Evolutionary conservation across 2,888 invertebrate species (phyloP).

Genomic region (Habroteleia sp.): DNA sequence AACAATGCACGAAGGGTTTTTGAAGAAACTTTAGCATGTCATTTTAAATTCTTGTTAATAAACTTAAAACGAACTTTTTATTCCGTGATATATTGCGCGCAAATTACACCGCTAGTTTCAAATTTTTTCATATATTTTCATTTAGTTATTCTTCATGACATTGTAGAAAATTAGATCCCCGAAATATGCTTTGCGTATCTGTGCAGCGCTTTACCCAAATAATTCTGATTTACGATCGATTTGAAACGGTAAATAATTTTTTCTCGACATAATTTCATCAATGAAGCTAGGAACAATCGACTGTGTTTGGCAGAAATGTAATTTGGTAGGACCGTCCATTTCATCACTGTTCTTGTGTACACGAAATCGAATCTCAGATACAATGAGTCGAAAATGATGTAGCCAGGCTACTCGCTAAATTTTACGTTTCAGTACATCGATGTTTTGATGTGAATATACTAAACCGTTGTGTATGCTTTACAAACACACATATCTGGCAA

Average conservation of each 20-base stretch:
- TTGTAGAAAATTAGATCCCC: too few relatives aligned
- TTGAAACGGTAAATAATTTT: slow-evolving; percentile 1
- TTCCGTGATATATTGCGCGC: too few relatives aligned
- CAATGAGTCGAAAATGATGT: slow-evolving; percentile 43
- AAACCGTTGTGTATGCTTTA: slow-evolving; percentile 14
- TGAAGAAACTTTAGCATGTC: too few relatives aligned
- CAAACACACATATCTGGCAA: slow-evolving; percentile 25
- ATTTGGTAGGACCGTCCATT: slow-evolving; percentile 15
- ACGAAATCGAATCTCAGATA: slow-evolving; percentile 38
- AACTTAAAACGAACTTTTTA: too few relatives aligned
- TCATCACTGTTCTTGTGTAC: slow-evolving; percentile 16
- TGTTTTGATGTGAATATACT: slow-evolving; percentile 33
- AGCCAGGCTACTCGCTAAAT: slow-evolving; percentile 19
- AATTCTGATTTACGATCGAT: background rate
- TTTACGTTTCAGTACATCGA: slow-evolving; percentile 36
- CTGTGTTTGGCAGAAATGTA: slow-evolving; percentile 5
- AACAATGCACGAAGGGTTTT: too few relatives aligned
- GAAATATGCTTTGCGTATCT: too few relatives aligned
- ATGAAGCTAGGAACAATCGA: slow-evolving; percentile 14
- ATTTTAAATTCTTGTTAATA: too few relatives aligned
- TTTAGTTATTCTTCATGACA: too few relatives aligned
- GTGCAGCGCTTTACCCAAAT: slow-evolving; percentile 1
- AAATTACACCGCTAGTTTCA: too few relatives aligned
- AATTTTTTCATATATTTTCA: too few relatives aligned
- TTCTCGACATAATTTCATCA: background rate